Percentiles rank a stretch among this genome's conserved stretches.
Evolutionary conservation across 2,888 invertebrate species (phyloP).

Genomic region (Tetanocera ferruginea): DNA sequence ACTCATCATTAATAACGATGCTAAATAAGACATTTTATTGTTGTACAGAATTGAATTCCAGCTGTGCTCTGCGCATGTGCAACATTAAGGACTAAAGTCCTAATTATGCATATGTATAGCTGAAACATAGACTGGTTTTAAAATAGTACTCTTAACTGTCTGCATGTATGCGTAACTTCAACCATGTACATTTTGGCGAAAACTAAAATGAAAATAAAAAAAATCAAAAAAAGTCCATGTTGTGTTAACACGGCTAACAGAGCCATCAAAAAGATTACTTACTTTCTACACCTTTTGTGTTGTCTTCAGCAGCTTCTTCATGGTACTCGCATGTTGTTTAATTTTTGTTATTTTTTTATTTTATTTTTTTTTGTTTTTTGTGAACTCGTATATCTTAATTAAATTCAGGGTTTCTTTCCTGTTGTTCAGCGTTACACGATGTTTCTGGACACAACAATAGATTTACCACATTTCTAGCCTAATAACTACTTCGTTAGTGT

Average conservation of each 20-base stretch:
- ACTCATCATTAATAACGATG: constrained; percentile 14
- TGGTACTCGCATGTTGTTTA: not conserved
- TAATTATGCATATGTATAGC: no score
- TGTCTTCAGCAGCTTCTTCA: not conserved
- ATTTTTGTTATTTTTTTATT: not conserved
- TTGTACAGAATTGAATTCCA: constrained; percentile 23
- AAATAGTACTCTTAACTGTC: no score
- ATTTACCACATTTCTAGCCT: no score
- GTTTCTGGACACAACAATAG: not conserved
- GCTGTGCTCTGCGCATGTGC: constrained; percentile 10
- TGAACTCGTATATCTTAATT: constrained; percentile 6
- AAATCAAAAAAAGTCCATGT: not conserved
- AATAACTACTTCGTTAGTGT: no score
- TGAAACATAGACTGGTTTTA: no score
- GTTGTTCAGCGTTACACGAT: not conserved
- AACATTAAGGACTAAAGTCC: no score
- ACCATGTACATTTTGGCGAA: not conserved
- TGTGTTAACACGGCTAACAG: constrained; percentile 9
- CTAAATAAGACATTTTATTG: constrained; percentile 30
- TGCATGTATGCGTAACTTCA: no score
- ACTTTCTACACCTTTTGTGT: constrained; percentile 13
- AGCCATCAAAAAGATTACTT: constrained; percentile 15
- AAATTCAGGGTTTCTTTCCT: constrained; percentile 12
- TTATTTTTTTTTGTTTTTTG: not conserved
- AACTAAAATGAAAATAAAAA: no score